These are phyloP conservation scores for Barypeithes pellucidus DNA, from an alignment of 2,888 invertebrate species.

Conservation along the genomic window DNA sequence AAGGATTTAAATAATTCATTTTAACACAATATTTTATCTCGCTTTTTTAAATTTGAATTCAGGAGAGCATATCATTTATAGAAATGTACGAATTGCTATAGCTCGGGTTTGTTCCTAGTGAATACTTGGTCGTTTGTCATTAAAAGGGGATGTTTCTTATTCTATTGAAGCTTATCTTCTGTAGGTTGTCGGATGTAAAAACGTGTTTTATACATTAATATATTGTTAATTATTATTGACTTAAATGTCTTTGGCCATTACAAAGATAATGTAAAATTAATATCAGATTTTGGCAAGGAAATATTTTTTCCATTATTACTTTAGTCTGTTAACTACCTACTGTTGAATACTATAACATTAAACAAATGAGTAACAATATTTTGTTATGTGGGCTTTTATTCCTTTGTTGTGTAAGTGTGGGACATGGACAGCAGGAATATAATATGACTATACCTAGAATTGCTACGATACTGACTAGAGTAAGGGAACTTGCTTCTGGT, in stretches of 20 bases:
- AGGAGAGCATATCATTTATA: not conserved
- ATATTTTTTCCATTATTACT: not conserved
- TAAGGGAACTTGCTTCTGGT: not conserved
- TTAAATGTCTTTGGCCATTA: slow-evolving; percentile 1
- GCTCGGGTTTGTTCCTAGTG: too few relatives aligned
- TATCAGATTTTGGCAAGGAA: slow-evolving; percentile 1
- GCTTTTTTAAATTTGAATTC: not conserved
- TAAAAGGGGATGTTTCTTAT: not conserved
- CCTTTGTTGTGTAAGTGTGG: not conserved
- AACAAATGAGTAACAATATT: slow-evolving; percentile 8
- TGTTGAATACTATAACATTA: not conserved
- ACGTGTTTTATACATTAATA: not conserved
- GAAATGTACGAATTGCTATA: too few relatives aligned
- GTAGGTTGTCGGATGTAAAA: not conserved
- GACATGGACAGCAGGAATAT: not conserved
- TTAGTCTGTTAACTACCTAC: not conserved
- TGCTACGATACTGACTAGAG: slow-evolving; percentile 3
- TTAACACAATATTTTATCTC: not conserved
- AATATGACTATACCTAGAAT: not conserved
- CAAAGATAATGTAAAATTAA: slow-evolving; percentile 12
- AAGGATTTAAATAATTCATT: not conserved
- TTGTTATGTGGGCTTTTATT: not conserved
- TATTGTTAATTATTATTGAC: not conserved
- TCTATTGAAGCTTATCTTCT: not conserved
- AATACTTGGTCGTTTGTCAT: too few relatives aligned